These are phyloP conservation scores for Cyrtorhinus lividipennis DNA, from an alignment of 1,140 invertebrate species.

Conservation along the genomic window DNA sequence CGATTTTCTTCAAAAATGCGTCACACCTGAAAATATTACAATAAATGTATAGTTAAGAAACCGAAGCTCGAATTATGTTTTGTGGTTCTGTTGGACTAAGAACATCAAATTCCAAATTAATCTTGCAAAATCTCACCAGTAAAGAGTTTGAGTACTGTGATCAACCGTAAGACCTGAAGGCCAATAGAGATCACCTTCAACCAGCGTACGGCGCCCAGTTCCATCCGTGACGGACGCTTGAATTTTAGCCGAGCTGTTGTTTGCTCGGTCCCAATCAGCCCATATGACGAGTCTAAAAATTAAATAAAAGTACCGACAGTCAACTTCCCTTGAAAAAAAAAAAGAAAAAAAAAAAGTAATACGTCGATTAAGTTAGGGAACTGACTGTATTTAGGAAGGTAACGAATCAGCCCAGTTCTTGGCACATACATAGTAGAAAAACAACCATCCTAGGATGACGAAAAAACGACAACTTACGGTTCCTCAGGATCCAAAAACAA, in stretches of 20 bases:
- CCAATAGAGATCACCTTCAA: constrained; percentile 32
- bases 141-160: constrained; percentile 32
- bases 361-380: too few species aligned
- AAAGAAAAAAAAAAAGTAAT: too few species aligned
- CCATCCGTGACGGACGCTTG: constrained; percentile 40
- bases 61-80: neutral
- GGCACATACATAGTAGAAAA: too few species aligned
- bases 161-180: constrained; percentile 43
- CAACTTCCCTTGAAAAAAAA: too few species aligned
- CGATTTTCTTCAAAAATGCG: constrained; percentile 36
- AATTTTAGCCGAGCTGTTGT: constrained; percentile 30
- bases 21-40: constrained; percentile 29
- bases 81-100: too few species aligned
- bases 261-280: constrained; percentile 33
- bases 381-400: too few species aligned
- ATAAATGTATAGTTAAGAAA: neutral
- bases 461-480: too few species aligned
- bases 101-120: too few species aligned
- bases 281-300: constrained; percentile 34
- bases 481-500: constrained; percentile 44
- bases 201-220: constrained; percentile 30
- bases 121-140: too few species aligned
- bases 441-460: too few species aligned
- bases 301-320: too few species aligned
- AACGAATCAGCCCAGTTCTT: too few species aligned